Conservation (phyloP, 2,113 vertebrate genomes). For the human (Homo sapiens) region DNA sequence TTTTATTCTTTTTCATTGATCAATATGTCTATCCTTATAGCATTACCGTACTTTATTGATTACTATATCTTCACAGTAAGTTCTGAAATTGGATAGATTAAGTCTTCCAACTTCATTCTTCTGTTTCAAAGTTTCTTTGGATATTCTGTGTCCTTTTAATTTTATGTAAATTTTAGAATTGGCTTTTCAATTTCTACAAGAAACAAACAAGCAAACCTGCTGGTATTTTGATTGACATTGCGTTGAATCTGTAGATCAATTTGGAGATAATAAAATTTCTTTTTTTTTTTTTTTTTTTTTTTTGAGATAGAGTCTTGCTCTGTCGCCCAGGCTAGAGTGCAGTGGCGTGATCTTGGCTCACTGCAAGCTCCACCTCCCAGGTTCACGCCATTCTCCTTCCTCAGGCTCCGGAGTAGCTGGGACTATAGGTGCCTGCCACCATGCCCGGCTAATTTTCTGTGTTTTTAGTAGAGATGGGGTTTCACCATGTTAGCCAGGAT, state of each 20-base stretch:
- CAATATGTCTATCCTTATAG: background rate
- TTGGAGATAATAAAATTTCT: background rate
- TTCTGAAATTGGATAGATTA: conserved; percentile 27
- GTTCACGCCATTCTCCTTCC: no score
- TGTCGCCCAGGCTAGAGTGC: no score
- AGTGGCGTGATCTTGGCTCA: no score
- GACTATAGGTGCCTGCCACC: no score
- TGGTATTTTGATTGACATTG: background rate
- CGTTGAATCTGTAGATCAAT: background rate
- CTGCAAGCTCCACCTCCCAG: no score
- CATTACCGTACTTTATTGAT: background rate
- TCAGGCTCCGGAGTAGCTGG: no score
- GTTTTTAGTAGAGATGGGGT: no score
- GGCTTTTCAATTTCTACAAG: background rate
- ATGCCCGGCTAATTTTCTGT: no score
- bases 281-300: no score
- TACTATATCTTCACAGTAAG: background rate
- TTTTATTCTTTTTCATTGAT: background rate
- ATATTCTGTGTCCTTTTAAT: background rate
- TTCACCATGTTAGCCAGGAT: no score
- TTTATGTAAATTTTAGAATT: background rate
- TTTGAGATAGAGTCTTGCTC: no score
- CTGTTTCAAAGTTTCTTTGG: conserved; percentile 20
- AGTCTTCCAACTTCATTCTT: background rate
- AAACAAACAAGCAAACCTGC: background rate